Percentiles rank a stretch among this genome's conserved stretches.
These are phyloP conservation scores for Meleagris gallopavo DNA, from an alignment of 2,113 vertebrate species.

Conservation along the genomic window DNA sequence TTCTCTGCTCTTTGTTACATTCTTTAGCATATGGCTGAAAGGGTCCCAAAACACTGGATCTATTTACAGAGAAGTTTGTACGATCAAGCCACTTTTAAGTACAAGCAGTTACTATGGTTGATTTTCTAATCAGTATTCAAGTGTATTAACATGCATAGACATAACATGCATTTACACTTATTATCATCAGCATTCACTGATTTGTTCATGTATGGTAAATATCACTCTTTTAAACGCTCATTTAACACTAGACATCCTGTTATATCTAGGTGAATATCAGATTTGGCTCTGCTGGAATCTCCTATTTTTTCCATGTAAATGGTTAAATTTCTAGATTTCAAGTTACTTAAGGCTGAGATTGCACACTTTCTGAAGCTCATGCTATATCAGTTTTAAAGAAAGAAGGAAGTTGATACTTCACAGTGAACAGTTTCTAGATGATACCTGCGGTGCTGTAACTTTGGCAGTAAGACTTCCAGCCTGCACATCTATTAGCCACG, in stretches of 20 bases:
- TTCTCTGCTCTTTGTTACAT: not conserved
- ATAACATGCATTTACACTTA: not conserved
- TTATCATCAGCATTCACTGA: not conserved
- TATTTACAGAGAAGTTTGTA: not conserved
- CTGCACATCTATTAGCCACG: constrained; percentile 97
- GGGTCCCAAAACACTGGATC: not conserved
- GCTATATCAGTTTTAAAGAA: rapidly evolving
- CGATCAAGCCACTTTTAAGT: not conserved
- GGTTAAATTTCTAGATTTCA: not conserved
- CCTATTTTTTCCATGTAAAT: not conserved
- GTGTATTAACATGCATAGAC: not conserved
- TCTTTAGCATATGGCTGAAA: not conserved
- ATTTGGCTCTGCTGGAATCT: not conserved
- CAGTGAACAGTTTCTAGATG: not conserved
- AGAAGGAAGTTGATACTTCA: not conserved
- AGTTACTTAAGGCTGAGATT: not conserved
- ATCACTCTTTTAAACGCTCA: not conserved
- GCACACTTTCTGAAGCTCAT: rapidly evolving
- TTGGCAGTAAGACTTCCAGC: constrained; percentile 92
- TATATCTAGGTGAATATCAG: not conserved
- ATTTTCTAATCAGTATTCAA: not conserved
- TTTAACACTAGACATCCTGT: not conserved
- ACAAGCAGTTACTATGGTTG: not conserved
- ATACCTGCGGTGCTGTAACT: constrained; percentile 94
- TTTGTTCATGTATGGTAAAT: not conserved